Evolutionary conservation across 2,113 vertebrate species (phyloP).

Genomic region (Myrmecophaga tridactyla): DNA sequence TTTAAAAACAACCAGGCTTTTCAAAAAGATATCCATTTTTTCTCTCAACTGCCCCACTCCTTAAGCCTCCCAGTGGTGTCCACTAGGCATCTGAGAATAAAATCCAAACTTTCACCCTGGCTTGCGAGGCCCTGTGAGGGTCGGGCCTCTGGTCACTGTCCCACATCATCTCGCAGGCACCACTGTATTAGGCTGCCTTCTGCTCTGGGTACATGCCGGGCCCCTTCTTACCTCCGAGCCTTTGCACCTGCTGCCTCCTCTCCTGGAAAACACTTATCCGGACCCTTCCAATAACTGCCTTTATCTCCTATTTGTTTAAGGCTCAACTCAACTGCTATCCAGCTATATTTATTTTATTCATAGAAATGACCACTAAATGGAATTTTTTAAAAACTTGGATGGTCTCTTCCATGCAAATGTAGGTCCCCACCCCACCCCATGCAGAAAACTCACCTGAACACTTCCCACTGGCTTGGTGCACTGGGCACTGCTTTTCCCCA

Average conservation of each 20-base stretch:
- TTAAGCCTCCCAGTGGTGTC: accelerated
- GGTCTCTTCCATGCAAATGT: not conserved
- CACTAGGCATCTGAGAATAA: not conserved
- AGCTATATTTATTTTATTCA: not conserved
- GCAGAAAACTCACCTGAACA: not conserved
- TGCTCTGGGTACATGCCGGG: not conserved
- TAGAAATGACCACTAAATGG: not conserved
- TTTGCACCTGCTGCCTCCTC: not conserved
- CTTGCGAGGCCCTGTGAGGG: not conserved
- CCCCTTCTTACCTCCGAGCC: not conserved
- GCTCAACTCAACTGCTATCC: not conserved
- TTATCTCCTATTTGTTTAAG: not conserved
- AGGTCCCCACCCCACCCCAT: not conserved
- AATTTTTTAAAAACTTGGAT: not conserved
- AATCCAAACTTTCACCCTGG: not conserved
- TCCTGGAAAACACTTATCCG: not conserved
- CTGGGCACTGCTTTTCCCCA: too few species aligned
- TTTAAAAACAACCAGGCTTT: not conserved
- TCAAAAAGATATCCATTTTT: not conserved
- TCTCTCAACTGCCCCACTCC: not conserved
- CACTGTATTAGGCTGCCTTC: not conserved
- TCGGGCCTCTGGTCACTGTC: not conserved
- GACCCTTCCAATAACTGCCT: not conserved
- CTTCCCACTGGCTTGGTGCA: not conserved
- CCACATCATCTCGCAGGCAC: not conserved